Evolutionary conservation across 2,113 vertebrate species (phyloP), one percentile per base, ranked within the genome.

Genomic region (Ptychochromis oligacanthus): DNA sequence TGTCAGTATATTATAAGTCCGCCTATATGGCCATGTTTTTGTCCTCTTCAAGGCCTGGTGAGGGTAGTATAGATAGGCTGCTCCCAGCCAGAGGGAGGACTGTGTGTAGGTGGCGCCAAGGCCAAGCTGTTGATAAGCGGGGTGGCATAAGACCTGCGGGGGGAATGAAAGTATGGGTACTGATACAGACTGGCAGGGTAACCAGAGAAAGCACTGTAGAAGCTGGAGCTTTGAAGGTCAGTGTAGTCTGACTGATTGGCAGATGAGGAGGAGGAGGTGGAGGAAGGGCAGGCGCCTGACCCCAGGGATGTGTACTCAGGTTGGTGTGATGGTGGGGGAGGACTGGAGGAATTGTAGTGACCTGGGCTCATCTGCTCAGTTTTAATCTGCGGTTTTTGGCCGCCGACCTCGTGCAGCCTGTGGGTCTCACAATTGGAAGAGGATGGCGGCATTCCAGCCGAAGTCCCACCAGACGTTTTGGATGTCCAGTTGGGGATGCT

Each of bases 21-120:
- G 54, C n/a, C 13, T 56, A 6, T 17, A 31, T 38, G 15, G 4
- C 8, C 22, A 38, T 2, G 38, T 38, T 55, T 75, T 55, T 56
- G 15, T 34, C 34, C 12, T 34, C 36, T 94, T 92, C 72, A 98
- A 81, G 97, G 97, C 88, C 97, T 94, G 36, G 92, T 96, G 85
- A 98, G 95, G 14, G 97, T 96, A 1, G 97, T 97, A 81, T 97
- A 98, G 85, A 97, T 95, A 0, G 97, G 97, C 83, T 97, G 97
- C 72, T 98, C 97, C 97, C 97, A 98, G 93, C 93, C 96, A 46
- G 96, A 89, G 0, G 93, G 88, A 54, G 97, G 97, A 93, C 96
- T 97, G 93, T 97, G 96, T 2, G 96, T 92, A 20, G 97, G 92
- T 0, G 97, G 95, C 0, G 96, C 96, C 92, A 97, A 94, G 60